Base-by-base conservation (phyloP, 2,113 vertebrate species). In the Nettapus auritus region DNA sequence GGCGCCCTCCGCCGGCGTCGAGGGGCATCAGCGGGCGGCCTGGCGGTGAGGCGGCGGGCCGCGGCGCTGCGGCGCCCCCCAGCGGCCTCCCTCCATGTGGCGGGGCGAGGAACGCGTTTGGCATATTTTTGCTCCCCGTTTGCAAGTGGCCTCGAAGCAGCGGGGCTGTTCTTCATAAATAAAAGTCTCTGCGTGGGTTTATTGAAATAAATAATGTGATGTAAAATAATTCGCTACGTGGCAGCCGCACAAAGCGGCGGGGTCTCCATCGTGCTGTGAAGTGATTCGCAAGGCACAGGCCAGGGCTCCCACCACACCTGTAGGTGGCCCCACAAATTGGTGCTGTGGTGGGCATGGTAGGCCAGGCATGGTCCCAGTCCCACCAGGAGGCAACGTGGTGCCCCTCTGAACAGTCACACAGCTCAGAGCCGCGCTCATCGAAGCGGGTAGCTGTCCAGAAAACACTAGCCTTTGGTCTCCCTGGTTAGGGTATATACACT, bases 101-200 rank as follows among this genome's bases (percentile, higher is more conserved):
- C 46, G 46, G 22, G 46, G 46, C 2, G 22, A 3, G 0, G 3
- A 2, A 12, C 2, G 2, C 0, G 0, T 14, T 4, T 14, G 29
- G 3, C 26, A 12, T 20, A 7, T 29, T 40, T 21, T 8, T 5
- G 8, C 9, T 8, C 11, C 11, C 66, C 28, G 19, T 11, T n/a
- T 31, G 44, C 40, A 52, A 34, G 8, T 11, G 19, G 38, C 16
- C 14, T 44, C 38, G 17, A 13, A n/a, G 46, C 44, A 11, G 63
- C 12, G 6, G 8, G 18, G n/a, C 2, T 4, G 38, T 73, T 53
- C 19, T 31, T n/a, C 13, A 22, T 22, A 16, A 34, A 19, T 11
- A 13, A 18, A 16, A 4, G 11, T 57, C 23, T 21, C 9, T 4
- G 1, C 3, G 38, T 8, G 40, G 15, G 10, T 42, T 13, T 4